Evolutionary conservation across 2,888 invertebrate genomes (phyloP).

Genomic region (Diaprepes abbreviatus): DNA sequence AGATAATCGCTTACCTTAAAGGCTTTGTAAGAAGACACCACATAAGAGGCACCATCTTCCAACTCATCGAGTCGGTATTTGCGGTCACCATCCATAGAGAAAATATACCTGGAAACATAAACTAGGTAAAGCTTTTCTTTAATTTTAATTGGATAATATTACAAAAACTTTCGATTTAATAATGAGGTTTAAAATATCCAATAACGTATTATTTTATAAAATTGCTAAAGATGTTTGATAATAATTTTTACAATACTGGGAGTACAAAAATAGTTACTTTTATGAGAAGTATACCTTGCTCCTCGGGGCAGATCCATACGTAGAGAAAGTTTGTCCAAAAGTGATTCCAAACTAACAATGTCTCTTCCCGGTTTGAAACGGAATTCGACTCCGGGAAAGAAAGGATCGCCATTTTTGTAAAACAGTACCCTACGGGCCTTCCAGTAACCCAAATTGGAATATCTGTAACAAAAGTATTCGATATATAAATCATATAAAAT

Average conservation of each 20-base stretch:
- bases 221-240: too few species aligned
- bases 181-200: too few species aligned
- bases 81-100: constrained; percentile 91
- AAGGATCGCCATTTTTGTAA: constrained; percentile 94
- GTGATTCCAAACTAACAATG: constrained; percentile 86
- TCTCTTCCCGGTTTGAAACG: constrained; percentile 90
- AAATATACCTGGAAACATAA: constrained; percentile 77
- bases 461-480: constrained; percentile 61
- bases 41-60: constrained; percentile 92
- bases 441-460: constrained; percentile 82
- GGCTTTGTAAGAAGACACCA: constrained; percentile 92
- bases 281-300: too few species aligned
- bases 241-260: too few species aligned
- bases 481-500: too few species aligned
- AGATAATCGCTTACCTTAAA: constrained; percentile 80
- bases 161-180: too few species aligned
- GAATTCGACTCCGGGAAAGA: constrained; percentile 90
- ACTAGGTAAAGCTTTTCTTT: too few species aligned
- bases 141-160: too few species aligned
- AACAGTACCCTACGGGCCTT: constrained; percentile 89
- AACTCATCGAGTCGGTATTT: constrained; percentile 88
- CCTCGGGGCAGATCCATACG: constrained; percentile 90
- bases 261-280: too few species aligned
- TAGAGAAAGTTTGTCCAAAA: constrained; percentile 89
- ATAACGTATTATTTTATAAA: too few species aligned